Conservation (phyloP, 1,140 invertebrate genomes). For the Eubasilissa regina region DNA sequence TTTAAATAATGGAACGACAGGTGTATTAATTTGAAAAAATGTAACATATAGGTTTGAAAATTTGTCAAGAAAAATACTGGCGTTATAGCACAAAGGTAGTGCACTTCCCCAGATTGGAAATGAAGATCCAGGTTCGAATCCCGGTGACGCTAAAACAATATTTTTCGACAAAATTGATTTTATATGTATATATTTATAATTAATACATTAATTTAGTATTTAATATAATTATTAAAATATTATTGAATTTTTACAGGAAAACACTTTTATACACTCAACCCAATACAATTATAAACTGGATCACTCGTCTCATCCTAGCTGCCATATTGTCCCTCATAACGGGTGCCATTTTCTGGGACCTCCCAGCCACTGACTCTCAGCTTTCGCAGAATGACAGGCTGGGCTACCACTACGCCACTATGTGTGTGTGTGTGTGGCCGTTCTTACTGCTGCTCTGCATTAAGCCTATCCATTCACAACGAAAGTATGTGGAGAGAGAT, state of each 20-base stretch:
- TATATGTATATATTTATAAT: no score
- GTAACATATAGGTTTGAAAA: no score
- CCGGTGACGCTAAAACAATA: no score
- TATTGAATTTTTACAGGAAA: constrained; percentile 71
- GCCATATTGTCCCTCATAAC: constrained; percentile 86
- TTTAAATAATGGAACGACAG: no score
- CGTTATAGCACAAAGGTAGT: no score
- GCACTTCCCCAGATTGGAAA: no score
- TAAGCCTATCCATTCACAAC: constrained; percentile 78
- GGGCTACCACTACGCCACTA: constrained; percentile 88
- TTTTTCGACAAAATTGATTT: no score
- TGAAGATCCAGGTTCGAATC: no score
- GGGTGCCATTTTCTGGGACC: constrained; percentile 92
- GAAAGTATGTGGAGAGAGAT: constrained; percentile 83
- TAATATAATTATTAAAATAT: constrained; percentile 14
- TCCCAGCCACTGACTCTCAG: constrained; percentile 80
- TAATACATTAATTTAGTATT: no score
- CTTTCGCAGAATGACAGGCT: constrained; percentile 82
- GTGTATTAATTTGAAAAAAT: no score
- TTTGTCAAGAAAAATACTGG: no score
- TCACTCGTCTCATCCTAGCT: constrained; percentile 83
- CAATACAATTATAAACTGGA: constrained; percentile 85
- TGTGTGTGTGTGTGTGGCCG: constrained; percentile 85
- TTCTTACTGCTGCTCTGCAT: constrained; percentile 79
- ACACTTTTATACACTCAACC: constrained; percentile 85